phyloP scores from a whole-genome alignment of 1,140 invertebrate species.

The Calephelis virginiensis region DNA sequence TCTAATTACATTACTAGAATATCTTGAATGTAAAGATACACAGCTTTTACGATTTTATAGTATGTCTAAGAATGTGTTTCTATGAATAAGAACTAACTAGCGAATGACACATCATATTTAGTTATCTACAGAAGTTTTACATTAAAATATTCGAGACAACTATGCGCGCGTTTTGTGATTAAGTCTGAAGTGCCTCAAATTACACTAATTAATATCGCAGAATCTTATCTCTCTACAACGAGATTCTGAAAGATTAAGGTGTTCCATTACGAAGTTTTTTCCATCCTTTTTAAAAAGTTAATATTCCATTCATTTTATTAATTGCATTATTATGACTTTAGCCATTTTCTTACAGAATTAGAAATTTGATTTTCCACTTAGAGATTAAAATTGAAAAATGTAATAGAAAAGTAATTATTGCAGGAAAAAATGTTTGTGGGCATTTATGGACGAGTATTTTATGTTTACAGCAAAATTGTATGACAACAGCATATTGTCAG shows the following conservation, averaged over 20 bases:
- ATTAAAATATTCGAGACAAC: no score
- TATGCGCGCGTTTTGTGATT: background rate
- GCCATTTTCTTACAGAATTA: background rate
- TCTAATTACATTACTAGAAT: no score
- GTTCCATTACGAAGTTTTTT: conserved; percentile 62
- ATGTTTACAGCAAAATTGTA: no score
- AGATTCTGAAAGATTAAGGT: conserved; percentile 69
- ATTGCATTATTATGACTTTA: conserved; percentile 6
- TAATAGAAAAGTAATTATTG: no score
- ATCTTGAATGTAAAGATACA: no score
- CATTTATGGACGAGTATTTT: no score
- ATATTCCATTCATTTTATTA: conserved; percentile 18
- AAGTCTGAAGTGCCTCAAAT: conserved; percentile 40
- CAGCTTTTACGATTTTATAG: no score
- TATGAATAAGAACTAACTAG: no score
- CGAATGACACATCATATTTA: background rate
- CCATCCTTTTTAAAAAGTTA: conserved; percentile 32
- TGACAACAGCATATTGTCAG: no score
- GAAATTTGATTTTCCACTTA: conserved; percentile 1
- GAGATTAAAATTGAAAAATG: background rate
- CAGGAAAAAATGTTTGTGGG: no score
- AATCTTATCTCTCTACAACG: conserved; percentile 61
- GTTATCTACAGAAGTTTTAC: no score
- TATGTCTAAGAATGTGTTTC: no score
- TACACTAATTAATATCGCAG: conserved; percentile 65